Conservation (phyloP, 1,140 invertebrate genomes). For the Cydia splendana region DNA sequence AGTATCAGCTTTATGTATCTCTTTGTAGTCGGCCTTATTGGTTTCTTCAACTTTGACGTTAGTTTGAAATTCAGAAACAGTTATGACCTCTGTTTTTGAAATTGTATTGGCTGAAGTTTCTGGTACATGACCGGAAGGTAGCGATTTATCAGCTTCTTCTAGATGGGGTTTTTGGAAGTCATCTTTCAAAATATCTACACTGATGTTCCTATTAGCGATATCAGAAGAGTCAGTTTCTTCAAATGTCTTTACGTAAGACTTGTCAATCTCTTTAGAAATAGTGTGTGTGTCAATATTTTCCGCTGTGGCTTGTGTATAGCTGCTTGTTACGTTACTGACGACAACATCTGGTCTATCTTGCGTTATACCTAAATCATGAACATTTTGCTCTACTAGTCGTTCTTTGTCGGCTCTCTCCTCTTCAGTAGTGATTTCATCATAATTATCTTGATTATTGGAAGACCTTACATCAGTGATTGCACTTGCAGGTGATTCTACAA, state of each 20-base stretch:
- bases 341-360: neutral
- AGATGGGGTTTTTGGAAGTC: neutral
- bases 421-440: neutral
- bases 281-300: neutral
- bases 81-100: neutral
- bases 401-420: conserved; percentile 7
- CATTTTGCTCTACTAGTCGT: conserved; percentile 40
- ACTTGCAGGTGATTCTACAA: conserved; percentile 37
- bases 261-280: neutral
- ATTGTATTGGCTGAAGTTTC: neutral
- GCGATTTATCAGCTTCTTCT: neutral
- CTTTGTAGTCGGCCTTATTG: neutral
- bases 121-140: conserved; percentile 6
- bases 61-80: neutral
- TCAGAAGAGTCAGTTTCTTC: neutral
- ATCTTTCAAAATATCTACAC: neutral
- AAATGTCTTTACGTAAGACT: neutral
- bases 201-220: neutral
- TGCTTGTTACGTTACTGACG: neutral
- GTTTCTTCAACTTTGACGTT: neutral
- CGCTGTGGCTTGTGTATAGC: neutral
- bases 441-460: conserved; percentile 38
- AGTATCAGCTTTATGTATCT: neutral
- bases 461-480: conserved; percentile 49
- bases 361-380: neutral